Evolutionary conservation across 2,888 invertebrate genomes (phyloP).

Genomic region (Diadromus collaris): DNA sequence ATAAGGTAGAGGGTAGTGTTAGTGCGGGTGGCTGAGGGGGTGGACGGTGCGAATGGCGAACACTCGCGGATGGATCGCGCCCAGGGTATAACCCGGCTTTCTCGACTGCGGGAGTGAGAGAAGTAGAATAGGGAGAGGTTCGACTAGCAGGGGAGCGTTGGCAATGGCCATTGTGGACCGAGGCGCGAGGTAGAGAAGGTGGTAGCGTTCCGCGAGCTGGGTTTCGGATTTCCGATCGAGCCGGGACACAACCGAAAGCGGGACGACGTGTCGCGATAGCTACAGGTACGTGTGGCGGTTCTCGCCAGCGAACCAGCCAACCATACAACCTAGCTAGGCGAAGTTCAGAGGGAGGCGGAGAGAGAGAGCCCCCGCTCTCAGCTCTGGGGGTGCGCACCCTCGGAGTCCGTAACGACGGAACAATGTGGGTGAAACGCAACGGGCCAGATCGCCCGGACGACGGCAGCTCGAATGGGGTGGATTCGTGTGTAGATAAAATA

Average conservation of each 20-base stretch:
- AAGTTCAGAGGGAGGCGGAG: conserved; percentile 7
- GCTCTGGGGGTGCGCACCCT: conserved; percentile 37
- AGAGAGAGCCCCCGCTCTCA: neutral
- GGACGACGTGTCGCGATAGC: conserved; percentile 63
- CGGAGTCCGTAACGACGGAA: conserved; percentile 56
- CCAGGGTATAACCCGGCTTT: conserved; percentile 18
- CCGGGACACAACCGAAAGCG: conserved; percentile 56
- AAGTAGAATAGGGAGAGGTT: conserved; percentile 32
- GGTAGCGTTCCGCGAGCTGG: conserved; percentile 43
- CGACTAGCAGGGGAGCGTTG: conserved; percentile 10
- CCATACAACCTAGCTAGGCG: conserved; percentile 36
- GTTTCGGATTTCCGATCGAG: conserved; percentile 63
- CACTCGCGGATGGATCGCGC: neutral
- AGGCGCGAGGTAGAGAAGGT: conserved; percentile 28
- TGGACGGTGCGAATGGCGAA: conserved; percentile 30
- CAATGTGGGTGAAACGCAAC: conserved; percentile 59
- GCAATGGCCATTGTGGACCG: conserved; percentile 47
- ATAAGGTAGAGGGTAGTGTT: neutral
- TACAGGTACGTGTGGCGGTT: conserved; percentile 58
- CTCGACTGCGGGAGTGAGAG: conserved; percentile 43
- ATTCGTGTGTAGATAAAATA: conserved; percentile 13
- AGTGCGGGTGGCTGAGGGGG: conserved; percentile 12
- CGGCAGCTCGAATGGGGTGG: conserved; percentile 13
- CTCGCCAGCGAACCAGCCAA: conserved; percentile 33
- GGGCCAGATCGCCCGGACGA: conserved; percentile 49